Percentiles rank a stretch among this genome's conserved stretches.
Evolutionary conservation across 2,888 invertebrate species (phyloP).

Genomic region (Epistrophe eligans): DNA sequence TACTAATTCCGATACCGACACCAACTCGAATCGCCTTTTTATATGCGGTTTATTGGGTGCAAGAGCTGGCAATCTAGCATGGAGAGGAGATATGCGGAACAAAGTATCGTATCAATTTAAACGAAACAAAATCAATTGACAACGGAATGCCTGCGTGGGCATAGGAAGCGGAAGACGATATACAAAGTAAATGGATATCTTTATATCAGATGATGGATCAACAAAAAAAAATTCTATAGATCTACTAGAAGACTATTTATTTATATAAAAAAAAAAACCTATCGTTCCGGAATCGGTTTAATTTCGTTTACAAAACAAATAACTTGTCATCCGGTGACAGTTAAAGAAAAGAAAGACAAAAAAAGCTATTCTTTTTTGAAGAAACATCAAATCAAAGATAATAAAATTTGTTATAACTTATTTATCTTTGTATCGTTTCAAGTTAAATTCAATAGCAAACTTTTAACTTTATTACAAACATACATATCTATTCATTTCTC

Average conservation of each 20-base stretch:
- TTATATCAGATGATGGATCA: slow-evolving; percentile 16
- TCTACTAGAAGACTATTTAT: background rate
- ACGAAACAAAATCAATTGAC: slow-evolving; percentile 5
- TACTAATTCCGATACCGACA: background rate
- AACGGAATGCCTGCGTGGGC: slow-evolving; percentile 10
- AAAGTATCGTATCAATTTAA: slow-evolving; percentile 9
- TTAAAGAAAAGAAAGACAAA: background rate
- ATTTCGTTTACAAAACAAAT: slow-evolving; percentile 2
- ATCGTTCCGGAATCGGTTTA: background rate
- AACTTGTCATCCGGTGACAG: background rate
- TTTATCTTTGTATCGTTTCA: background rate
- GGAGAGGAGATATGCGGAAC: background rate
- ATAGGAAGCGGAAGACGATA: slow-evolving; percentile 20
- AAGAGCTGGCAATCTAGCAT: background rate
- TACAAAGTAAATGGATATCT: slow-evolving; percentile 9
- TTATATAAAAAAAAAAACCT: background rate
- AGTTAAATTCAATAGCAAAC: background rate
- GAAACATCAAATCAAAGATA: background rate
- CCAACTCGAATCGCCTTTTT: background rate
- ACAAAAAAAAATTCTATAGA: no score
- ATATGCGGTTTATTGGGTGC: background rate
- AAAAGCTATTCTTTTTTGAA: background rate
- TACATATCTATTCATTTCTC: background rate
- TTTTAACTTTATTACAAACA: slow-evolving; percentile 4
- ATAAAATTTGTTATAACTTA: background rate